Evolutionary conservation across 2,888 invertebrate species (phyloP).

Genomic region (Dolichomitus sp.): DNA sequence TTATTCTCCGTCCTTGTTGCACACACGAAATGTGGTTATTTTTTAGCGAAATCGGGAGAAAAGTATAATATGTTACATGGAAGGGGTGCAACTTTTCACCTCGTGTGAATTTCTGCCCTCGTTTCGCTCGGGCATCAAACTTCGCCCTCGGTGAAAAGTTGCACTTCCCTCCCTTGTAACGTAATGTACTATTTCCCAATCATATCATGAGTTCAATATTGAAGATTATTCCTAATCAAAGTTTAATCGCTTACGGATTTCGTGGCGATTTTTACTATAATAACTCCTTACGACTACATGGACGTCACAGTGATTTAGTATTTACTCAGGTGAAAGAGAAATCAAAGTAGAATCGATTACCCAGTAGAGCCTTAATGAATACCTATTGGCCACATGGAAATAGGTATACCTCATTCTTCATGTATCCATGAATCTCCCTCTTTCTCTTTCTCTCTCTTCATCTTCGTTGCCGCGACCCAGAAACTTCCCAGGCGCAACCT

Average conservation of each 20-base stretch:
- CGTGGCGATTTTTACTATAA: background rate
- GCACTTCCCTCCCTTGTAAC: too few relatives aligned
- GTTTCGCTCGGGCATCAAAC: too few relatives aligned
- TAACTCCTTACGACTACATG: background rate
- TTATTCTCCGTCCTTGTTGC: too few relatives aligned
- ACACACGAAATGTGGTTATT: too few relatives aligned
- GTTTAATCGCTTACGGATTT: background rate
- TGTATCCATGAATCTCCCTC: constrained; percentile 5
- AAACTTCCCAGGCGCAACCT: constrained; percentile 27
- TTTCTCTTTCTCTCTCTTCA: background rate
- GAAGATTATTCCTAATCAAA: background rate
- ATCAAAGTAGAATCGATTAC: constrained; percentile 23
- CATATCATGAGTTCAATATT: too few relatives aligned
- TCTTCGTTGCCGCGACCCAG: constrained; percentile 24
- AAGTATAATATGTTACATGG: too few relatives aligned
- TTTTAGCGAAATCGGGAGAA: too few relatives aligned
- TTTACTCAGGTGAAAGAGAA: constrained; percentile 1
- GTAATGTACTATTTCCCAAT: too few relatives aligned
- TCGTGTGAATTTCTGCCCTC: too few relatives aligned
- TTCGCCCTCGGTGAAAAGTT: too few relatives aligned
- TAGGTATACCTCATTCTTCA: constrained; percentile 11
- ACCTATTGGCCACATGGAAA: constrained; percentile 14
- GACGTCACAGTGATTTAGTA: constrained; percentile 7
- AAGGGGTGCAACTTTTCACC: too few relatives aligned
- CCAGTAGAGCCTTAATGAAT: constrained; percentile 9